phyloP scores from a whole-genome alignment of 1,140 invertebrate genomes.

The Sinonovacula constricta region DNA sequence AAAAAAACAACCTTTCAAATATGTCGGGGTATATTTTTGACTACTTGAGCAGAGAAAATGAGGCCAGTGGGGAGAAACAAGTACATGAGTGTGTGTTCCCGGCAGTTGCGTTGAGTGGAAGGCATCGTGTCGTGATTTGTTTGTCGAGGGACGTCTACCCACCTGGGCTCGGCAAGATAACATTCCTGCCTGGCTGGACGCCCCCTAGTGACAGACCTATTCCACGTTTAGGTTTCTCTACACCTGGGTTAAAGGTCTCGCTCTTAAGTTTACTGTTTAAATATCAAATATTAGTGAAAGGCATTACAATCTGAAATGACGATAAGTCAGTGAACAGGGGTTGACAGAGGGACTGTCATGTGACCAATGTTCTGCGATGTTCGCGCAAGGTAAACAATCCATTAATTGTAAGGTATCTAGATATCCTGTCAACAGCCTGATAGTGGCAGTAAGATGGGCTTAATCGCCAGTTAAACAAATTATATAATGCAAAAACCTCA shows the following conservation, averaged over 20 bases:
- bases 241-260: not conserved
- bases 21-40: no score
- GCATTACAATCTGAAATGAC: not conserved
- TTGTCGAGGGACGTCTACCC: not conserved
- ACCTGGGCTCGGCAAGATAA: not conserved
- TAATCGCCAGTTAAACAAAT: not conserved
- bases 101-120: not conserved
- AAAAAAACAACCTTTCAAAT: no score
- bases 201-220: not conserved
- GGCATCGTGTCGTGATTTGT: not conserved
- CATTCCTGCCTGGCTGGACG: not conserved
- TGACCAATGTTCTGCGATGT: not conserved
- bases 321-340: not conserved
- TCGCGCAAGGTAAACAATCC: not conserved
- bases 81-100: not conserved
- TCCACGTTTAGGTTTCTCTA: not conserved
- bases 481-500: not conserved
- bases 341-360: not conserved
- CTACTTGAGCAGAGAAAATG: no score
- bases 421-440: not conserved
- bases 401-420: not conserved
- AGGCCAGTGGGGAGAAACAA: not conserved
- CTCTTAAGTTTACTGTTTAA: not conserved
- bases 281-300: conserved; percentile 1
- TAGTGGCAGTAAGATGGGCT: not conserved